Conservation (phyloP, 2,888 invertebrate species). For the Drosophila infuscata region DNA sequence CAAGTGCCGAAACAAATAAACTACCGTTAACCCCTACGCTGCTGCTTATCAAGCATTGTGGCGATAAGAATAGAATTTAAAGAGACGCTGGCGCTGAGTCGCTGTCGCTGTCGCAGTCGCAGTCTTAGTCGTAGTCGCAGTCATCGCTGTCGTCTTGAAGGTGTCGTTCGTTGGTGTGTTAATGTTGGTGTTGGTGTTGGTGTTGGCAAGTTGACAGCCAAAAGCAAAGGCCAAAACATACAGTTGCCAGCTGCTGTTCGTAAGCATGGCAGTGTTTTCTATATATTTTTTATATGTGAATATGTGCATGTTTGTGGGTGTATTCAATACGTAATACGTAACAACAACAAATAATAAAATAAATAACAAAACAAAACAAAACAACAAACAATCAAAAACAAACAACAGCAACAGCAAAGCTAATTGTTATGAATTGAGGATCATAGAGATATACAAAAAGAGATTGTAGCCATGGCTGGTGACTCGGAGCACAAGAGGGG, state of each 20-base stretch:
- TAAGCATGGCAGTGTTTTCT: constrained; percentile 21
- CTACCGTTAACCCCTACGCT: constrained; percentile 40
- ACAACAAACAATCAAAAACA: constrained; percentile 8
- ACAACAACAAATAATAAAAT: not conserved
- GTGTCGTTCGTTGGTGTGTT: constrained; percentile 36
- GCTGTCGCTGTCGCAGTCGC: constrained; percentile 1
- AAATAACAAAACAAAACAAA: not conserved
- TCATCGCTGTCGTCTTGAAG: constrained; percentile 36
- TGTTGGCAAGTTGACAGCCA: constrained; percentile 51
- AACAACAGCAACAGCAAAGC: constrained; percentile 8
- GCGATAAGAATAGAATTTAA: constrained; percentile 41
- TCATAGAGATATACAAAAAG: constrained; percentile 11
- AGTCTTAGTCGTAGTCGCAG: constrained; percentile 7
- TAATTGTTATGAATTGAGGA: constrained; percentile 41
- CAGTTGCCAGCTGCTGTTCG: constrained; percentile 52
- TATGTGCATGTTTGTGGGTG: not conserved
- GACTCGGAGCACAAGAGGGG: constrained; percentile 66
- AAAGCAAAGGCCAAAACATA: constrained; percentile 55
- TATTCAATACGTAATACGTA: constrained; percentile 7
- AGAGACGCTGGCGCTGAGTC: constrained; percentile 3
- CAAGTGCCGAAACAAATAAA: constrained; percentile 27
- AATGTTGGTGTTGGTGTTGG: constrained; percentile 25
- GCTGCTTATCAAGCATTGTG: constrained; percentile 46
- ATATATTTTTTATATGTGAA: constrained; percentile 2
- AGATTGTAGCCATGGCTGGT: constrained; percentile 55